These are phyloP conservation scores for Tetheella fluctuosa DNA, from an alignment of 2,888 invertebrate genomes.

Conservation along the genomic window DNA sequence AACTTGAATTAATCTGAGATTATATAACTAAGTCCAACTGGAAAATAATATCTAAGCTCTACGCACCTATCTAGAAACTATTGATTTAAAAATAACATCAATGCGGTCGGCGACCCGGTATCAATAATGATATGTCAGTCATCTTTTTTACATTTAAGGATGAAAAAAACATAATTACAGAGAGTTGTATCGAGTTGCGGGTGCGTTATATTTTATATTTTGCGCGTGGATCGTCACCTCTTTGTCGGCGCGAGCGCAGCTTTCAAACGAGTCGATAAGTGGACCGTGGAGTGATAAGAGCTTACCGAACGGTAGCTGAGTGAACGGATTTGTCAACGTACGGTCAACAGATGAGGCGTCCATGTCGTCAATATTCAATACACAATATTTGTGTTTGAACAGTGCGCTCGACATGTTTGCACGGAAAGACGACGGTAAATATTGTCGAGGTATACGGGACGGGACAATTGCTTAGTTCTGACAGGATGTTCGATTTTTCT, in stretches of 20 bases:
- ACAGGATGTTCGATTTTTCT: neutral
- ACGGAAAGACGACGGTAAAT: slow-evolving; percentile 17
- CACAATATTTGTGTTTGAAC: slow-evolving; percentile 53
- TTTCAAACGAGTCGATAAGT: slow-evolving; percentile 72
- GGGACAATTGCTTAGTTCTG: neutral
- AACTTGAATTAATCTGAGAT: neutral
- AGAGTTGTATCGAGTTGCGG: slow-evolving; percentile 14
- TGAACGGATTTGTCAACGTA: slow-evolving; percentile 77
- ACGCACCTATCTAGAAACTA: neutral
- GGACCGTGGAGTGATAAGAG: slow-evolving; percentile 67
- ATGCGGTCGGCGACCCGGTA: neutral
- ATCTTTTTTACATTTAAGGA: neutral
- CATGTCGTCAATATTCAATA: slow-evolving; percentile 46
- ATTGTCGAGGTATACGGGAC: neutral
- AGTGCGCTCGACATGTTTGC: slow-evolving; percentile 20
- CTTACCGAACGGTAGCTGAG: slow-evolving; percentile 72
- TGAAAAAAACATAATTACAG: neutral
- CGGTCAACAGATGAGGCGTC: slow-evolving; percentile 66
- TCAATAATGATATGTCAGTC: neutral
- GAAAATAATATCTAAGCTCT: neutral
- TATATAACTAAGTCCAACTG: neutral
- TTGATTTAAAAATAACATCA: neutral
- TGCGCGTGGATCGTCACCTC: slow-evolving; percentile 73
- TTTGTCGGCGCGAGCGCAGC: slow-evolving; percentile 72
- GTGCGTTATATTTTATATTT: slow-evolving; percentile 42